These are phyloP conservation scores for Neodon shergylaensis DNA, from an alignment of 2,113 vertebrate genomes.

Conservation along the genomic window DNA sequence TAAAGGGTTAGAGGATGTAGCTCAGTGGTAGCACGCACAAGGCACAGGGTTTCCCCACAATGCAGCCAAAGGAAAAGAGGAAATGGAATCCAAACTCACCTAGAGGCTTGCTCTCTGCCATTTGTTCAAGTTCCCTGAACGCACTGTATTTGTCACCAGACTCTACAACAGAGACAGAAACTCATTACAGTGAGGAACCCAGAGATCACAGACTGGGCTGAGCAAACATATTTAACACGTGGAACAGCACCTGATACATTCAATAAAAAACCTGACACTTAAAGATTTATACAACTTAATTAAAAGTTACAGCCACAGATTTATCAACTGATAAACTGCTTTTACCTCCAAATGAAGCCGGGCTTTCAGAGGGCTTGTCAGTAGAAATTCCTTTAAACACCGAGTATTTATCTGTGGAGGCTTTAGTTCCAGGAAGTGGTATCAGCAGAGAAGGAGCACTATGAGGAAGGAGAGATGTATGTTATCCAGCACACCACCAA, in stretches of 20 bases:
- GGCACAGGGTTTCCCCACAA: not conserved
- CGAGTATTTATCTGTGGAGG: constrained; percentile 94
- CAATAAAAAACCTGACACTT: not conserved
- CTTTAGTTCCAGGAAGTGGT: constrained; percentile 91
- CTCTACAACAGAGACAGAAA: constrained; percentile 84
- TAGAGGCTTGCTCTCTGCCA: constrained; percentile 91
- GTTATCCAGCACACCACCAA: constrained; percentile 47
- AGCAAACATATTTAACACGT: not conserved
- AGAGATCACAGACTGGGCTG: not conserved
- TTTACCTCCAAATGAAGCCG: constrained; percentile 91
- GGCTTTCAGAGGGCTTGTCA: constrained; percentile 90
- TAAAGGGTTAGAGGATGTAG: not conserved
- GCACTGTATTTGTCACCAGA: constrained; percentile 96
- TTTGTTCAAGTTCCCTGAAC: constrained; percentile 94
- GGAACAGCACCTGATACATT: not conserved
- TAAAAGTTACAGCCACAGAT: constrained; percentile 6
- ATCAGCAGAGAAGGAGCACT: constrained; percentile 93
- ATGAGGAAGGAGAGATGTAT: constrained; percentile 68
- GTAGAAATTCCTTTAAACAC: constrained; percentile 95
- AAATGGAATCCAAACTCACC: constrained; percentile 87
- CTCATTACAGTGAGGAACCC: constrained; percentile 43
- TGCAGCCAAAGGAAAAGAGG: not conserved
- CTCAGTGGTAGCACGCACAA: not conserved
- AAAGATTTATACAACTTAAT: constrained; percentile 33
- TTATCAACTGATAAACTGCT: constrained; percentile 49